phyloP scores from a whole-genome alignment of 2,888 invertebrate genomes.

The Agriopis marginaria region DNA sequence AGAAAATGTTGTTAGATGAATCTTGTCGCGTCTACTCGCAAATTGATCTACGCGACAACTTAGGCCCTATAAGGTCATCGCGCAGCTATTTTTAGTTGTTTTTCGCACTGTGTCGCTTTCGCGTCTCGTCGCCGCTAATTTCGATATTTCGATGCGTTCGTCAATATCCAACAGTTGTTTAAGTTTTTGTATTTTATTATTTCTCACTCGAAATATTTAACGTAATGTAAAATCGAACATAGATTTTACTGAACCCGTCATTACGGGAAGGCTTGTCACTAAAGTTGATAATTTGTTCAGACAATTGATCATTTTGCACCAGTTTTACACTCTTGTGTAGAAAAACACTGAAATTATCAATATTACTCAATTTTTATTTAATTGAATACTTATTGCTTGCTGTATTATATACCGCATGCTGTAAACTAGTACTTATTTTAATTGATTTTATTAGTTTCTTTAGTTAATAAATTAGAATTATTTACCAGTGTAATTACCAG shows the following conservation, averaged over 20 bases:
- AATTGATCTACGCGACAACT: too few species aligned
- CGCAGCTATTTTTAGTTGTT: neutral
- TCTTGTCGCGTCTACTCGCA: too few species aligned
- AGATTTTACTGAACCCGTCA: neutral
- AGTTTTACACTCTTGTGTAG: neutral
- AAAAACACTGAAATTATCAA: conserved; percentile 41
- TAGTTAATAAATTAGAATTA: conserved; percentile 18
- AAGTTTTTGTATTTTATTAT: conserved; percentile 1
- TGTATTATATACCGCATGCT: conserved; percentile 33
- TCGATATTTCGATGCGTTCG: neutral
- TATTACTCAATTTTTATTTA: conserved; percentile 25
- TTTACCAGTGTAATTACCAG: conserved; percentile 15
- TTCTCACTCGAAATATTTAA: conserved; percentile 4
- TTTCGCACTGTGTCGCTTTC: neutral
- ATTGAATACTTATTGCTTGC: conserved; percentile 25
- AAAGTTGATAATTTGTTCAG: neutral
- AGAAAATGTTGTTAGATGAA: too few species aligned
- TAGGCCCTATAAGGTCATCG: too few species aligned
- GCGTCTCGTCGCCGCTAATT: neutral
- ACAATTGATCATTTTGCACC: conserved; percentile 10
- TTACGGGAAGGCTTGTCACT: neutral
- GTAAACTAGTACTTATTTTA: conserved; percentile 30
- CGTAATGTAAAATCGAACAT: neutral
- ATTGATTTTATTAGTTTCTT: conserved; percentile 4
- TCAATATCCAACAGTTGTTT: neutral